Conservation (phyloP, 2,797 vertebrate species). For the Microctenopoma steveboyesi region DNA sequence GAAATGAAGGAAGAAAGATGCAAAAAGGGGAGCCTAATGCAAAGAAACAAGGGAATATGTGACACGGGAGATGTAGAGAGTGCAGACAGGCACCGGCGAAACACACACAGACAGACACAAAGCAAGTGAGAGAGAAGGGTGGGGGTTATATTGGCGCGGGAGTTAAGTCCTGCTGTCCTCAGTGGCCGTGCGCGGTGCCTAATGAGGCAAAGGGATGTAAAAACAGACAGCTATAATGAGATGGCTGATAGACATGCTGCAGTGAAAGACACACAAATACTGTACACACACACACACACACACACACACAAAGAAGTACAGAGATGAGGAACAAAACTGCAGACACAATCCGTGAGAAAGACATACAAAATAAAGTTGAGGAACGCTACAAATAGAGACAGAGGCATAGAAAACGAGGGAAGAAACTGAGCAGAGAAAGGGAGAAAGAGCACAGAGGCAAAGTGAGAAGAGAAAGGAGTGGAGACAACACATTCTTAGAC, state of each 20-base stretch:
- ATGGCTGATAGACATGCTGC: slow-evolving; percentile 80
- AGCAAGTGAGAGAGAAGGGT: slow-evolving; percentile 17
- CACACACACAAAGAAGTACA: slow-evolving; percentile 24
- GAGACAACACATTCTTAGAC: slow-evolving; percentile 46
- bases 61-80: slow-evolving; percentile 55
- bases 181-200: slow-evolving; percentile 77
- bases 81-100: slow-evolving; percentile 19
- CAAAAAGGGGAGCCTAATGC: slow-evolving; percentile 60
- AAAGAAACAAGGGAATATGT: slow-evolving; percentile 65
- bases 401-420: slow-evolving; percentile 33
- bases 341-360: slow-evolving; percentile 49
- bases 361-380: slow-evolving; percentile 46
- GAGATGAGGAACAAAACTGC: slow-evolving; percentile 45
- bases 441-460: slow-evolving; percentile 26
- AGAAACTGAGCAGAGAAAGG: slow-evolving; percentile 28
- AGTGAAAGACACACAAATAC: slow-evolving; percentile 40
- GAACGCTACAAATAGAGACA: slow-evolving; percentile 50
- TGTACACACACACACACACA: slow-evolving; percentile 28
- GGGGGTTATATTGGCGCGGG: slow-evolving; percentile 73
- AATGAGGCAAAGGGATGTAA: slow-evolving; percentile 85
- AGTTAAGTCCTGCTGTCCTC: slow-evolving; percentile 82
- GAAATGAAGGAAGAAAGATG: slow-evolving; percentile 42
- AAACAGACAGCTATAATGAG: slow-evolving; percentile 85
- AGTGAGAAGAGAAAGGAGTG: slow-evolving; percentile 23
- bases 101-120: slow-evolving; percentile 29